Conservation (phyloP, 1,140 invertebrate species). For the Panagrolaimus sp. region DNA sequence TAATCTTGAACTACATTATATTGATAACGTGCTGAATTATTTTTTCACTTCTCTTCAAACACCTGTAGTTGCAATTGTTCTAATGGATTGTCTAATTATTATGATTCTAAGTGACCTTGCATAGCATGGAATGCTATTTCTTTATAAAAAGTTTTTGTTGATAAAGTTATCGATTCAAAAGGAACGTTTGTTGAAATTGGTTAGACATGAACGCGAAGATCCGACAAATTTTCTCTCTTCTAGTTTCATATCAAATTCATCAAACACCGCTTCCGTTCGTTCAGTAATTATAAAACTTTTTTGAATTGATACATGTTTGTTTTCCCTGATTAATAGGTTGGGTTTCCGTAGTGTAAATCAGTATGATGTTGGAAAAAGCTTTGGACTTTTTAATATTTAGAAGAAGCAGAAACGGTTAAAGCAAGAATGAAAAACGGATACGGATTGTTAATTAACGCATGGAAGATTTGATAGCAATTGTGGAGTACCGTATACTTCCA, state of each 20-base stretch:
- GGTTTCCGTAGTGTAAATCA: background rate
- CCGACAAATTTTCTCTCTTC: no score
- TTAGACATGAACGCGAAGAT: constrained; percentile 33
- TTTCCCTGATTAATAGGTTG: background rate
- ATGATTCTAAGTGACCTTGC: constrained; percentile 51
- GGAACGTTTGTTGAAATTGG: constrained; percentile 30
- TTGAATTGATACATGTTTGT: constrained; percentile 22
- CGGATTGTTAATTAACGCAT: background rate
- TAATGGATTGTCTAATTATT: constrained; percentile 51
- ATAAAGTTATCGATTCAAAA: constrained; percentile 25
- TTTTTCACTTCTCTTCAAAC: constrained; percentile 45
- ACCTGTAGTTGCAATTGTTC: no score
- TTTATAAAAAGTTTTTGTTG: constrained; percentile 37
- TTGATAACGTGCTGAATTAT: constrained; percentile 50
- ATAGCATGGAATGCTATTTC: constrained; percentile 50
- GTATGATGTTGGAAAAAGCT: background rate
- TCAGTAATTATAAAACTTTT: constrained; percentile 19
- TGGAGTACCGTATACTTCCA: no score
- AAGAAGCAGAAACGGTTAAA: background rate
- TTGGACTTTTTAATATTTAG: background rate
- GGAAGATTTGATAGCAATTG: no score
- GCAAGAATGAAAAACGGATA: background rate
- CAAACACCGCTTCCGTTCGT: constrained; percentile 26
- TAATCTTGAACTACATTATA: constrained; percentile 36
- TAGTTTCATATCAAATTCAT: constrained; percentile 25